phyloP scores from a whole-genome alignment of 2,888 invertebrate genomes.

The Thalpophila matura region DNA sequence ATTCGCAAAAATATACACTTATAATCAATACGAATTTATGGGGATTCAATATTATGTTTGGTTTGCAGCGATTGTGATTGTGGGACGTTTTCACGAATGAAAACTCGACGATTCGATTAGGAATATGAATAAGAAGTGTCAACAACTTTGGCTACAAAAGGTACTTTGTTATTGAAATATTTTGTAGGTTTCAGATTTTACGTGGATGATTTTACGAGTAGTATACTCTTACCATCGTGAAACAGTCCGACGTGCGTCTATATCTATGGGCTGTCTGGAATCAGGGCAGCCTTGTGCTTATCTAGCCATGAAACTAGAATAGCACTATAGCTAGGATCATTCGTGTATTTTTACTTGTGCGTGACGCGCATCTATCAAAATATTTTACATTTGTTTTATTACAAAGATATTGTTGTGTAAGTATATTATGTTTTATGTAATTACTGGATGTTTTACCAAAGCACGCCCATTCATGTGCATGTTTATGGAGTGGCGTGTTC shows the following conservation, averaged over 20 bases:
- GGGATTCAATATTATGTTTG: no score
- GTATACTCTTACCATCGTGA: no score
- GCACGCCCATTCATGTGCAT: background rate
- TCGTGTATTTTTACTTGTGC: conserved; percentile 5
- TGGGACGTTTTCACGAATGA: no score
- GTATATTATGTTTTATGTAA: background rate
- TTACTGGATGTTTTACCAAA: background rate
- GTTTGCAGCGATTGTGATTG: no score
- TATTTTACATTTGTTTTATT: background rate
- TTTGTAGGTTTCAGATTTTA: no score
- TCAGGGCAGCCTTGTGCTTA: conserved; percentile 32
- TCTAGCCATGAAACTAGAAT: conserved; percentile 31
- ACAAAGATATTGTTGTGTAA: background rate
- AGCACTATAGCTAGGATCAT: conserved; percentile 2
- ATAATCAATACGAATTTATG: no score
- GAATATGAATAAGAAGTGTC: no score
- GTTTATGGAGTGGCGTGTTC: background rate
- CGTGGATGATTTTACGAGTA: no score
- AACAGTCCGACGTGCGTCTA: background rate
- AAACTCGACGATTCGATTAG: no score
- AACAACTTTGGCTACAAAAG: no score
- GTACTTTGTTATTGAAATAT: no score
- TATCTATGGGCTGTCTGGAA: conserved; percentile 4
- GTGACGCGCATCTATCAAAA: conserved; percentile 8
- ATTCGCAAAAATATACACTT: no score